These are phyloP conservation scores for Halcyon malimbica DNA, from an alignment of 2,113 vertebrate genomes.

Conservation along the genomic window DNA sequence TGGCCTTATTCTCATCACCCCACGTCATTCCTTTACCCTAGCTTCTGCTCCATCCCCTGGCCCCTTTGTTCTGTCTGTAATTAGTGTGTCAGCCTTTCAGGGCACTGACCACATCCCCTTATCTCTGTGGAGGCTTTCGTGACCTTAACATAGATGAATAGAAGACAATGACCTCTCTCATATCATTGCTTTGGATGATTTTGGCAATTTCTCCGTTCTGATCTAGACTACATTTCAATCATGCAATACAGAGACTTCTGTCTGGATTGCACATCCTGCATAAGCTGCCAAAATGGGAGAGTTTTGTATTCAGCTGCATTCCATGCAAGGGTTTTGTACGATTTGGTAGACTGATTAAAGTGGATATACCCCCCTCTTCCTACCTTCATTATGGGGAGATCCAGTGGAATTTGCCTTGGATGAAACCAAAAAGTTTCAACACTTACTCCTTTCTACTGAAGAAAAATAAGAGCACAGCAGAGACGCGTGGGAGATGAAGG, in stretches of 20 bases:
- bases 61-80: conserved; percentile 5
- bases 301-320: background rate
- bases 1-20: conserved; percentile 4
- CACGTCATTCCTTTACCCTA: background rate
- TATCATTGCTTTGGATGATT: background rate
- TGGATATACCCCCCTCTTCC: background rate
- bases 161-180: conserved; percentile 17
- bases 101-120: background rate
- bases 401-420: background rate
- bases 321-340: background rate
- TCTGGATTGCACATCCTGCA: conserved; percentile 22
- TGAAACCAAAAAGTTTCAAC: background rate
- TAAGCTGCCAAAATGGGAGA: background rate
- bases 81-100: conserved; percentile 19
- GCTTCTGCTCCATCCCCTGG: background rate
- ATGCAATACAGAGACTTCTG: background rate
- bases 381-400: background rate
- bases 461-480: background rate
- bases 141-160: background rate
- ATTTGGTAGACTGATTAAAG: background rate
- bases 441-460: background rate
- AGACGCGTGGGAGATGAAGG: background rate
- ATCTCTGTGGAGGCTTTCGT: conserved; percentile 16
- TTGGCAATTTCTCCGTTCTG: background rate
- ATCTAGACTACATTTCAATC: background rate